Evolutionary conservation across 1,140 invertebrate species (phyloP).

Genomic region (Habropoda laboriosa): DNA sequence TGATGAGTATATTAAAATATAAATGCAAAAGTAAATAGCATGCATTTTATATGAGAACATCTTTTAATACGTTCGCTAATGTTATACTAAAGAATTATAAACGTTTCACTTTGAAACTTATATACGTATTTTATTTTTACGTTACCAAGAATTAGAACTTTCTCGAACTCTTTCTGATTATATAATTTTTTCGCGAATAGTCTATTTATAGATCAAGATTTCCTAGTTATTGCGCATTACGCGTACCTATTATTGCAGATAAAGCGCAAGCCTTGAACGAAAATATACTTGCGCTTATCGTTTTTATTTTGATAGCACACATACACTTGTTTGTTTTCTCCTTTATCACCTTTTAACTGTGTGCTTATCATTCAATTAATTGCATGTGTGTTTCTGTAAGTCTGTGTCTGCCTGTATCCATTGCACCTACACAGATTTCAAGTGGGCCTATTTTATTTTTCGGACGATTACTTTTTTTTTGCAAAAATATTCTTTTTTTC

Average conservation of each 20-base stretch:
- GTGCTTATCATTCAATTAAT: constrained; percentile 20
- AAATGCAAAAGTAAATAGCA: no score
- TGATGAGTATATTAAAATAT: no score
- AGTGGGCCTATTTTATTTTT: background rate
- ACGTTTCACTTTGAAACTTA: no score
- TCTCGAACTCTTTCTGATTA: no score
- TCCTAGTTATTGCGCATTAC: background rate
- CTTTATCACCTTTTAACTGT: constrained; percentile 5
- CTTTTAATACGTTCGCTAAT: no score
- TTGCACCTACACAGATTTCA: background rate
- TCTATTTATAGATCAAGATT: background rate
- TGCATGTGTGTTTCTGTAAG: background rate
- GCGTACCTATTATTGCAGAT: background rate
- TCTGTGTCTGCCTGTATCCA: background rate
- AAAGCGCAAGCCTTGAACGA: background rate
- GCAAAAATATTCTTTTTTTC: background rate
- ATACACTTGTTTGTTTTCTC: background rate
- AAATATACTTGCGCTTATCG: constrained; percentile 3
- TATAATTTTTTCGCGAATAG: no score
- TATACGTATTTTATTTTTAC: no score
- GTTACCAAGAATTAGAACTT: no score
- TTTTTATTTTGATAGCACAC: background rate
- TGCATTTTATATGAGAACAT: no score
- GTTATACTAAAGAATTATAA: no score
- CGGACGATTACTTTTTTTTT: background rate